These are phyloP conservation scores for Percopsis transmontana DNA, from an alignment of 2,113 vertebrate species.

Conservation along the genomic window DNA sequence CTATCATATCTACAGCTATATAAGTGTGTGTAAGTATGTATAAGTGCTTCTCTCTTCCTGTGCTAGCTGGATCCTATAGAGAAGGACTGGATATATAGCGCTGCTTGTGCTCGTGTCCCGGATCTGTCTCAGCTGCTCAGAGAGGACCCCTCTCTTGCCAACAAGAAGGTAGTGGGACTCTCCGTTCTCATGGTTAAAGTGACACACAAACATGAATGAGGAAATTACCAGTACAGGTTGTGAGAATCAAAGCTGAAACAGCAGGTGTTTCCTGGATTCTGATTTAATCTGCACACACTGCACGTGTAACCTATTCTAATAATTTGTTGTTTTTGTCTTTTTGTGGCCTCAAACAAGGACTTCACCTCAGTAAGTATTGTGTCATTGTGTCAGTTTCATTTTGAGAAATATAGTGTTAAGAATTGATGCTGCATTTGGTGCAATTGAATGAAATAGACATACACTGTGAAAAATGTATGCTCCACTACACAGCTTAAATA, in stretches of 20 bases:
- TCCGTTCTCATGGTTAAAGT: neutral
- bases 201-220: neutral
- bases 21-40: neutral
- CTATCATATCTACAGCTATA: neutral
- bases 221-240: neutral
- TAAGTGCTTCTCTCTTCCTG: neutral
- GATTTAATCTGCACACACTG: neutral
- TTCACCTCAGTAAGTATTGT: constrained; percentile 80
- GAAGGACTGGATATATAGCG: constrained; percentile 83
- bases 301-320: neutral
- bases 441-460: no score
- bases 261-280: neutral
- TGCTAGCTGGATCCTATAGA: constrained; percentile 79
- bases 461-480: no score
- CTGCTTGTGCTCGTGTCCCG: constrained; percentile 74
- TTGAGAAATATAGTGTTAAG: neutral
- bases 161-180: constrained; percentile 76
- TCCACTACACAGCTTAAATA: no score
- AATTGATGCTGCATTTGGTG: no score
- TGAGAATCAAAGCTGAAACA: neutral
- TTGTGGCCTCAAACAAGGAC: constrained; percentile 63
- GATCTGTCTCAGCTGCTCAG: constrained; percentile 78
- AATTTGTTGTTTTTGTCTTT: constrained; percentile 8
- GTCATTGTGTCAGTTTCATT: neutral
- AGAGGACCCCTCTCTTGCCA: constrained; percentile 77